Base-by-base conservation (phyloP, 2,888 invertebrate genomes). In the Melolontha melolontha region DNA sequence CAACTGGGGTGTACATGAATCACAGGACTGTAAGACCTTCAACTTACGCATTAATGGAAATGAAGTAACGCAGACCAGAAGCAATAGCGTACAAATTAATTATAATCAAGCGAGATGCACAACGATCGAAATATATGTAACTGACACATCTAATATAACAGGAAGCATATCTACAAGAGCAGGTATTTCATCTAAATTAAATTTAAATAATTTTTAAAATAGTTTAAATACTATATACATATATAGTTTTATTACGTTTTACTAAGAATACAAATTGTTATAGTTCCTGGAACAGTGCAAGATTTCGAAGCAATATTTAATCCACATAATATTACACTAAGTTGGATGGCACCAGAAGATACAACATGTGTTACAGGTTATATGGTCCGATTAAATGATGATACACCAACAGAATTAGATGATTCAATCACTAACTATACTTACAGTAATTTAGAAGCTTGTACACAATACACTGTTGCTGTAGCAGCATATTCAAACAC, bases 261-360 rank as follows among this genome's bases (percentile, higher is more conserved):
- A 22, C 22, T 22, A 22, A 22, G 1, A 22, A 4, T 2, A 22
- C 1, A 6, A 5, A 5, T 34, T 34, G 7, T 6, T 70, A 44
- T 49, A 72, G 72, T 69, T 10, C 72, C 72, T 29, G 69, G 67
- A 42, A 40, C 50, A 57, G 67, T 70, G 8, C 12, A n/a, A 29
- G 42, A 70, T 47, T 17, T 70, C 22, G n/a, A 51, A 12, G 22
- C 22, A 29, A 64, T 22, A 2, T n/a, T 54, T 14, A 44, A 47
- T 2, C 7, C 42, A 10, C 29, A 66, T 2, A 50, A 47, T n/a
- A 42, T 68, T 11, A 34, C n/a, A 2, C 29, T 69, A 39, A 41
- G 42, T 22, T 72, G 72, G 72, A 54, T 64, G 2, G 22, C 63
- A 42, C 70, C 71, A 4, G 59, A 51, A n/a, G 65, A 66, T 12